Evolutionary conservation across 2,888 invertebrate species (phyloP).

Genomic region (Teleogryllus oceanicus): DNA sequence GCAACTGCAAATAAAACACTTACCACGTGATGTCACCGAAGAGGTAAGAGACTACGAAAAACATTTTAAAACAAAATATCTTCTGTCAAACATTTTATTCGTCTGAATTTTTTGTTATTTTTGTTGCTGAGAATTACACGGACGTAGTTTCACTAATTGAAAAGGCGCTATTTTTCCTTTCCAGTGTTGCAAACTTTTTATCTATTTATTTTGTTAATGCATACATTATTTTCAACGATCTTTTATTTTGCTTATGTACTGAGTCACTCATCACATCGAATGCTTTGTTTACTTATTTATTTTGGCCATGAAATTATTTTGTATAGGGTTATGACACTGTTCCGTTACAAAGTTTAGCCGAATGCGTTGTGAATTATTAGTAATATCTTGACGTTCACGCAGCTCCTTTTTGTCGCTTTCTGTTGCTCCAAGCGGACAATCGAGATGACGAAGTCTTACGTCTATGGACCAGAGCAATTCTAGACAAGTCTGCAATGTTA

Average conservation of each 20-base stretch:
- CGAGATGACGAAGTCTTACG: background rate
- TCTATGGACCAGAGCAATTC: background rate
- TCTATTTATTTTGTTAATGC: no score
- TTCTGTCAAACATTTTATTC: background rate
- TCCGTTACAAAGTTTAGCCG: background rate
- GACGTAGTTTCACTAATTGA: no score
- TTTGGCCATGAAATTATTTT: no score
- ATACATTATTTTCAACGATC: no score
- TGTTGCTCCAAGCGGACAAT: no score
- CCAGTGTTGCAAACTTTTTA: no score
- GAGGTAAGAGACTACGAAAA: conserved; percentile 42
- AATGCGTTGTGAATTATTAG: background rate
- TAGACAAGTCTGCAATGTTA: background rate
- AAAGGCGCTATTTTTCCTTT: no score
- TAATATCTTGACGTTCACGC: background rate
- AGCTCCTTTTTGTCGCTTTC: background rate
- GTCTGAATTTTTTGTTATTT: background rate
- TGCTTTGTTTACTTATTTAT: no score
- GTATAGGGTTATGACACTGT: no score
- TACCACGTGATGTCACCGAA: conserved; percentile 48
- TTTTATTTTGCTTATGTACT: no score
- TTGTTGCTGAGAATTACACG: background rate
- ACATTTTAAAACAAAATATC: background rate
- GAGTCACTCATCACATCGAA: no score
- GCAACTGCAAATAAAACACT: conserved; percentile 47